Evolutionary conservation across 2,113 vertebrate genomes (phyloP), one percentile per base, ranked within the genome.

Genomic region (Lontra canadensis): DNA sequence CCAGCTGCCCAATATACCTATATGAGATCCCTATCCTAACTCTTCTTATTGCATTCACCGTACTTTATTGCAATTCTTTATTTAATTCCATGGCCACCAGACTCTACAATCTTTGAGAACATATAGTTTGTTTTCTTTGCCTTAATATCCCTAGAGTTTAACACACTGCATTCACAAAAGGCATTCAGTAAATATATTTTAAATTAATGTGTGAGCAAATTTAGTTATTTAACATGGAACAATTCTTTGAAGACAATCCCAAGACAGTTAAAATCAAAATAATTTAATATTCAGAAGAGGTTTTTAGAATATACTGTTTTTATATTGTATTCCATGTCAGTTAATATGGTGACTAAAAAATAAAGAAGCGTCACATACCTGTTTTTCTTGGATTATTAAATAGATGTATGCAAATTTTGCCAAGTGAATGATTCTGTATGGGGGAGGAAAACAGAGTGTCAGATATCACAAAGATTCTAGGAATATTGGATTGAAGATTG

Each of bases 341-440:
- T 55, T 89, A 94, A 91, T 83, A 26, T 20, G 83, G 39, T 88
- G 9, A 34, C 81, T 92, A 71, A 61, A 74, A 92, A 92, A 59
- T 67, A 36, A 92, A 93, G 74, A 92, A 93, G 74, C 44, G 36
- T 87, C 34, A 71, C 20, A 74, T 52, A 85, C 4, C 36, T 82
- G 21, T 80, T 91, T 98, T 97, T 88, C n/a, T 86, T 88, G 87
- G 73, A 26, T 89, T 90, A 78, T 87, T 74, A 52, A 86, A 73
- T 42, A 47, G 55, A 83, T 59, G 12, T 91, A 87, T 57, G 44
- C 42, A 92, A 59, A 94, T 94, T 89, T 92, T 91, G 73, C 29
- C 39, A 76, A 61, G 49, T 84, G 61, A 90, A 61, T 83, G 67
- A 74, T 73, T 86, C 55, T 42, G 1, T 88, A 57, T 73, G 14